phyloP scores from a whole-genome alignment of 2,797 vertebrate genomes.

The Cryptoblepharus egeriae region DNA sequence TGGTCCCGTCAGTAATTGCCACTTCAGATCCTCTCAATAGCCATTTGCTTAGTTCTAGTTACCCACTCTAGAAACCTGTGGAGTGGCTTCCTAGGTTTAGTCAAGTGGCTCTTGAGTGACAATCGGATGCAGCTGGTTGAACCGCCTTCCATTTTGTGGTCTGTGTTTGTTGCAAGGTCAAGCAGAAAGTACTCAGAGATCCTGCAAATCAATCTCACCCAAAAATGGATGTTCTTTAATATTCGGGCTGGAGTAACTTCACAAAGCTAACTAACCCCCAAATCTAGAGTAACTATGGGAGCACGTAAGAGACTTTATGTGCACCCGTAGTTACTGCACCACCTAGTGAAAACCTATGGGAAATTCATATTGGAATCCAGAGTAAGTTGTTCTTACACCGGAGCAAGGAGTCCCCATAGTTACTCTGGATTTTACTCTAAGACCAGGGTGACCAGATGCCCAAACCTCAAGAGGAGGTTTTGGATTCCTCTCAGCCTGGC shows the following conservation, averaged over 20 bases:
- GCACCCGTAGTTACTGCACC: too few relatives aligned
- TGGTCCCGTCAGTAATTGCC: constrained; percentile 20
- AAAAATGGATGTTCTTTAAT: not conserved
- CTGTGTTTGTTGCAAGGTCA: not conserved
- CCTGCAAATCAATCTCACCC: not conserved
- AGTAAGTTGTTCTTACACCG: too few relatives aligned
- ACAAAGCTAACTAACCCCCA: not conserved
- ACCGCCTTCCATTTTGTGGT: not conserved
- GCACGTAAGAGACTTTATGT: too few relatives aligned
- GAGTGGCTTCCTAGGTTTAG: constrained; percentile 10
- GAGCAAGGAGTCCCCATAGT: too few relatives aligned
- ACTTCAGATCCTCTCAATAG: constrained; percentile 25
- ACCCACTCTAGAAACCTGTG: constrained; percentile 1
- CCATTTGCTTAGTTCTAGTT: constrained; percentile 22
- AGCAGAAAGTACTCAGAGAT: not conserved
- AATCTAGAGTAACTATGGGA: too few relatives aligned
- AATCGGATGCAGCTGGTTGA: constrained; percentile 2
- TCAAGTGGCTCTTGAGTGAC: constrained; percentile 32
- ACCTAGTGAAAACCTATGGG: too few relatives aligned
- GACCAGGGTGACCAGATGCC: too few relatives aligned
- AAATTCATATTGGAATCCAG: too few relatives aligned
- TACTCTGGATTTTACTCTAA: too few relatives aligned
- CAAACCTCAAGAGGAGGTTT: too few relatives aligned
- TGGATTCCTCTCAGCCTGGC: too few relatives aligned
- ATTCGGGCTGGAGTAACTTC: not conserved